Evolutionary conservation across 2,888 invertebrate genomes (phyloP).

Genomic region (Drosophila niveifrons): DNA sequence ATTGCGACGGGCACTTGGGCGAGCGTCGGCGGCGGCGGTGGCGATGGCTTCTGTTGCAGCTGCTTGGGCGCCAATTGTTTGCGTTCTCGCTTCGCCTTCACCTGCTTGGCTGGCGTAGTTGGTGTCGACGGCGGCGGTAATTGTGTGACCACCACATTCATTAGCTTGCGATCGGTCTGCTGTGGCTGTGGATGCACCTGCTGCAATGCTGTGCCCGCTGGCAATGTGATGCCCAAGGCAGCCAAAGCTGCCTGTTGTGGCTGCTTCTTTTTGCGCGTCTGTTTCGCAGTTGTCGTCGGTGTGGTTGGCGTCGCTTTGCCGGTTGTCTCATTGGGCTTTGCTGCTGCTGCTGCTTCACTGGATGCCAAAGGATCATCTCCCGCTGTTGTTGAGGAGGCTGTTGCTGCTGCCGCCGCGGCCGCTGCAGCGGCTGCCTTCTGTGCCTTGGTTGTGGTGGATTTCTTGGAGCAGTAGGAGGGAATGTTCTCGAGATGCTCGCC

Average conservation of each 20-base stretch:
- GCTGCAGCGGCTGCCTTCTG: slow-evolving; percentile 68
- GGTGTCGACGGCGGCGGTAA: slow-evolving; percentile 28
- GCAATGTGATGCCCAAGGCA: slow-evolving; percentile 72
- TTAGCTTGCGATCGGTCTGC: slow-evolving; percentile 43
- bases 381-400: slow-evolving; percentile 19
- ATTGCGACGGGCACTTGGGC: slow-evolving; percentile 21
- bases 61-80: slow-evolving; percentile 81
- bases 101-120: slow-evolving; percentile 55
- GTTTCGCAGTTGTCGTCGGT: slow-evolving; percentile 52
- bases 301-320: slow-evolving; percentile 31
- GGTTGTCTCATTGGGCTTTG: slow-evolving; percentile 4
- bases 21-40: slow-evolving; percentile 1
- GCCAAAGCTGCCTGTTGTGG: slow-evolving; percentile 72
- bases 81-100: slow-evolving; percentile 79
- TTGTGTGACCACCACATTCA: slow-evolving; percentile 29
- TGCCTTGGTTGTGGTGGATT: slow-evolving; percentile 77
- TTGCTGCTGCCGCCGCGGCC: slow-evolving; percentile 56
- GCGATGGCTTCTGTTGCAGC: slow-evolving; percentile 74
- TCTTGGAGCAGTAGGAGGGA: slow-evolving; percentile 84
- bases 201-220: slow-evolving; percentile 67
- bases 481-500: slow-evolving; percentile 84
- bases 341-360: slow-evolving; percentile 9
- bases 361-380: slow-evolving; percentile 21
- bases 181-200: slow-evolving; percentile 52
- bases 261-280: slow-evolving; percentile 69